These are phyloP conservation scores for Poicephalus meyeri DNA, from an alignment of 2,113 vertebrate species.

Conservation along the genomic window DNA sequence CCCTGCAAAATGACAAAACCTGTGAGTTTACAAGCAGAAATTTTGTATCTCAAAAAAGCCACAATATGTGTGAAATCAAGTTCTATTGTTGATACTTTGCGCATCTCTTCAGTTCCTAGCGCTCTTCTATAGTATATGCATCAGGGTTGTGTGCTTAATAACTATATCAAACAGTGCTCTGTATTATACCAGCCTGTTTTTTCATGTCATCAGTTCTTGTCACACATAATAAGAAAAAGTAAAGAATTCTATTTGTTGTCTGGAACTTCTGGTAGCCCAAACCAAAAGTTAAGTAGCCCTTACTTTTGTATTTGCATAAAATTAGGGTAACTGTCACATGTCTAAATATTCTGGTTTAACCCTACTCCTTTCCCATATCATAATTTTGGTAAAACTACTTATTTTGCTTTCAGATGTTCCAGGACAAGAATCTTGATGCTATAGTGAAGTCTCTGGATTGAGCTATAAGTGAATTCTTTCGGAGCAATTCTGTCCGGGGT, in stretches of 20 bases:
- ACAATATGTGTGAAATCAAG: neutral
- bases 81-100: neutral
- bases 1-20: neutral
- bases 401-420: neutral
- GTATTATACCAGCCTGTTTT: neutral
- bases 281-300: neutral
- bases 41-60: neutral
- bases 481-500: neutral
- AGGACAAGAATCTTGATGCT: neutral
- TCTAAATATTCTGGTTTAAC: neutral
- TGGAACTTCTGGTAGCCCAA: neutral
- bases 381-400: constrained; percentile 1
- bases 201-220: neutral
- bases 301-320: neutral
- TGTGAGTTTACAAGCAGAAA: neutral
- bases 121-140: neutral
- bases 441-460: neutral
- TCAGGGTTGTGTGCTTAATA: neutral
- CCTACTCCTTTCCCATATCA: neutral
- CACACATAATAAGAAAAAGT: neutral
- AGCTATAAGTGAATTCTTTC: neutral
- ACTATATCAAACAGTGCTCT: neutral
- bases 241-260: neutral
- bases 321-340: neutral
- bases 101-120: neutral